These are phyloP conservation scores for Polydrusus cervinus DNA, from an alignment of 2,888 invertebrate species.

Conservation along the genomic window DNA sequence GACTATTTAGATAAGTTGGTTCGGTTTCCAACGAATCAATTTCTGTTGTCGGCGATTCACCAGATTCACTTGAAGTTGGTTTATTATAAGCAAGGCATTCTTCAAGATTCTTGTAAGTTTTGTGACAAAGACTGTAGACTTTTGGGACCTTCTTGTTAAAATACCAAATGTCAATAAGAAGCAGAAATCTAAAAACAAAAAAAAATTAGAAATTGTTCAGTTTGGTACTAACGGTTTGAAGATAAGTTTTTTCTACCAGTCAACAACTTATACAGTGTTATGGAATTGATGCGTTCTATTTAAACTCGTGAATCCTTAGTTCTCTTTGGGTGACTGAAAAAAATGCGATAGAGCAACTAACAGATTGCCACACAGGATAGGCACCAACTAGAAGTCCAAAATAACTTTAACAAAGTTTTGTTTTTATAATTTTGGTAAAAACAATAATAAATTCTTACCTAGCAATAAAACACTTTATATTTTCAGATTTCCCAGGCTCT, in stretches of 20 bases:
- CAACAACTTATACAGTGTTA: too few species aligned
- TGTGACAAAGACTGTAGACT: slow-evolving; percentile 80
- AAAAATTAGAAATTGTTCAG: background rate
- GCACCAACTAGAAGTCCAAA: too few species aligned
- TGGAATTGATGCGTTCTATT: too few species aligned
- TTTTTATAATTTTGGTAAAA: too few species aligned
- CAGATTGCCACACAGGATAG: too few species aligned
- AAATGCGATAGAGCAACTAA: too few species aligned
- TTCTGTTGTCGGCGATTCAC: slow-evolving; percentile 74
- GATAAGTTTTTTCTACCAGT: too few species aligned
- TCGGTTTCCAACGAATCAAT: slow-evolving; percentile 74
- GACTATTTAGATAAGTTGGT: slow-evolving; percentile 75
- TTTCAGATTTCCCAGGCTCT: slow-evolving; percentile 69
- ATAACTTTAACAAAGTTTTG: too few species aligned
- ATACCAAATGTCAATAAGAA: slow-evolving; percentile 78
- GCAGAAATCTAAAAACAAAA: slow-evolving; percentile 69
- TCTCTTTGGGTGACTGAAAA: too few species aligned
- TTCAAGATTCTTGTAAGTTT: slow-evolving; percentile 82
- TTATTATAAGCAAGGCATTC: slow-evolving; percentile 78
- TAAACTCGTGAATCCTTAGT: too few species aligned
- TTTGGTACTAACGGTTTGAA: too few species aligned
- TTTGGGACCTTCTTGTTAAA: slow-evolving; percentile 78
- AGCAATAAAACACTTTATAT: slow-evolving; percentile 72
- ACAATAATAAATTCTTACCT: slow-evolving; percentile 59
- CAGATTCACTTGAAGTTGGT: slow-evolving; percentile 69